Conservation (phyloP, 2,113 vertebrate genomes). For the Hylia prasina region DNA sequence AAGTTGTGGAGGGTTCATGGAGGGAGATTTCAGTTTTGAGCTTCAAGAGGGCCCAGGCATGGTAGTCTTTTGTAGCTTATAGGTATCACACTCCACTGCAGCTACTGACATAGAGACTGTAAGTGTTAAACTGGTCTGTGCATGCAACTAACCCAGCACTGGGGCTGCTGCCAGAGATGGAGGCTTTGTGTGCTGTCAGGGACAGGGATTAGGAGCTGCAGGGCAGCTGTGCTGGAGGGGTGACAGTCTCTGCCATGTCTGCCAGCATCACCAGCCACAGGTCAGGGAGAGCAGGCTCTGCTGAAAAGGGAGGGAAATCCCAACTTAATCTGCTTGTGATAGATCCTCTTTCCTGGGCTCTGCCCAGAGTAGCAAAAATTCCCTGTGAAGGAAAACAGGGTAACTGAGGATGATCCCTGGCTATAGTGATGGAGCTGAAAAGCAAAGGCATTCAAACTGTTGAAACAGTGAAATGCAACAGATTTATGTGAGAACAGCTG, state of each 20-base stretch:
- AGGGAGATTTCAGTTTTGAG: not conserved
- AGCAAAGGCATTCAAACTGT: not conserved
- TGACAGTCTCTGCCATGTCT: not conserved
- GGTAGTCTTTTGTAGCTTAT: not conserved
- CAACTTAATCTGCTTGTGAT: not conserved
- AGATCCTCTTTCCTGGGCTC: not conserved
- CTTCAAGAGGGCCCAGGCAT: not conserved
- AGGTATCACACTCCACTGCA: not conserved
- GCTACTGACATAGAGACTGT: rapidly evolving
- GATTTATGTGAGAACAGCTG: not conserved
- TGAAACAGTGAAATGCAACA: not conserved
- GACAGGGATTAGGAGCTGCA: not conserved
- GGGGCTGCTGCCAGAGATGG: not conserved
- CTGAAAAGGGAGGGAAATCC: not conserved
- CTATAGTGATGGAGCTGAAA: not conserved
- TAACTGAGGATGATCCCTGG: not conserved
- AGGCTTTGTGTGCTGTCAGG: not conserved
- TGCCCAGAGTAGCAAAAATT: not conserved
- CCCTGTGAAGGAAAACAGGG: not conserved
- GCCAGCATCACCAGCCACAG: rapidly evolving
- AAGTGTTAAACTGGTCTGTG: not conserved
- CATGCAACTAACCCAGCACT: not conserved
- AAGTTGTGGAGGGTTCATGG: not conserved
- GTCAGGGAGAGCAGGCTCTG: not conserved
- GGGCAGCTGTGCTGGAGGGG: not conserved